Evolutionary conservation across 2,888 invertebrate genomes (phyloP).

Genomic region (Mimumesa dahlbomi): DNA sequence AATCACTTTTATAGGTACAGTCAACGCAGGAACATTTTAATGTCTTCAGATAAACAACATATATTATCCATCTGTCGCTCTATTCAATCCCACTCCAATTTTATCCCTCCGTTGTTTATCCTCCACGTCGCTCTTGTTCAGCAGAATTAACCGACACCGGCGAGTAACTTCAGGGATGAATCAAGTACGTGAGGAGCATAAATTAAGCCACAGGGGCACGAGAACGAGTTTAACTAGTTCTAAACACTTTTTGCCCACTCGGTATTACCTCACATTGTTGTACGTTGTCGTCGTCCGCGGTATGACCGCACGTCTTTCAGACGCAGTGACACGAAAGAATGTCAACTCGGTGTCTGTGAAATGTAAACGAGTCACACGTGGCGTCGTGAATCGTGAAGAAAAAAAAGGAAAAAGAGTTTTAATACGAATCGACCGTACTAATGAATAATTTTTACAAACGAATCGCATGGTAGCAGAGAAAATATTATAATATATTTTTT

Average conservation of each 20-base stretch:
- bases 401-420: neutral
- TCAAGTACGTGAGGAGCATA: slow-evolving; percentile 65
- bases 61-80: no score
- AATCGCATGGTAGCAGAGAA: no score
- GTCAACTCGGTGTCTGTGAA: slow-evolving; percentile 2
- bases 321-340: slow-evolving; percentile 6
- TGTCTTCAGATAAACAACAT: slow-evolving; percentile 30
- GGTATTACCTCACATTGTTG: slow-evolving; percentile 43
- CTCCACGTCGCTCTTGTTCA: slow-evolving; percentile 26
- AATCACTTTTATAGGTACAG: slow-evolving; percentile 52
- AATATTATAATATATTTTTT: no score
- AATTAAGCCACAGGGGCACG: slow-evolving; percentile 54
- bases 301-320: slow-evolving; percentile 12
- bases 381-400: neutral
- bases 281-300: slow-evolving; percentile 21
- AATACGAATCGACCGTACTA: no score
- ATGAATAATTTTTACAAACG: no score
- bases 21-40: slow-evolving; percentile 33
- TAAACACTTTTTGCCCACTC: slow-evolving; percentile 53
- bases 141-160: slow-evolving; percentile 58
- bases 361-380: slow-evolving; percentile 10
- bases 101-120: slow-evolving; percentile 17
- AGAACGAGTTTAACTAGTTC: slow-evolving; percentile 64
- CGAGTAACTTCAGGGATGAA: slow-evolving; percentile 65
- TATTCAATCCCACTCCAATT: slow-evolving; percentile 1